Conservation (phyloP, 2,113 vertebrate genomes). For the Manacus vitellinus region DNA sequence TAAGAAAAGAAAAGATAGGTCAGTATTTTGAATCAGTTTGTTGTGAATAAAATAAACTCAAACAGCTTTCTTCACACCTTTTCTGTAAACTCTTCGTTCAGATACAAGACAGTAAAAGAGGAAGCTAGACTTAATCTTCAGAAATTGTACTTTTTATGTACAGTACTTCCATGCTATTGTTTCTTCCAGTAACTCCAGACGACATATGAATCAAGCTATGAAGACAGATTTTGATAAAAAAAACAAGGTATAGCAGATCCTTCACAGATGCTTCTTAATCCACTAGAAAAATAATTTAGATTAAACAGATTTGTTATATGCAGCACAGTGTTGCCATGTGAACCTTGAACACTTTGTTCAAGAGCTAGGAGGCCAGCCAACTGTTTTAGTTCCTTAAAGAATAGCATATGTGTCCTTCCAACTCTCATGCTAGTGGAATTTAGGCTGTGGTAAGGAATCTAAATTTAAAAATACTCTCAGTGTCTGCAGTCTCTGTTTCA, state of each 20-base stretch:
- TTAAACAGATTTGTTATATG: constrained; percentile 65
- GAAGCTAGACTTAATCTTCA: constrained; percentile 19
- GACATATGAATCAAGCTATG: constrained; percentile 24
- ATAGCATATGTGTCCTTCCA: constrained; percentile 73
- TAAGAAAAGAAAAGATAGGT: background rate
- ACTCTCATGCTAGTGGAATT: constrained; percentile 66
- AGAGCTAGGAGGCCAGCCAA: constrained; percentile 72
- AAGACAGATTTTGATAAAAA: background rate
- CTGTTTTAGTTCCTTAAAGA: constrained; percentile 71
- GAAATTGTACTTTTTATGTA: background rate
- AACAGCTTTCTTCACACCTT: background rate
- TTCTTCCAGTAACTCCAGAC: constrained; percentile 17
- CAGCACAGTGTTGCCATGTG: constrained; percentile 57
- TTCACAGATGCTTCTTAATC: constrained; percentile 48
- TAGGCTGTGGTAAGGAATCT: constrained; percentile 14
- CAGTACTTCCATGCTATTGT: background rate
- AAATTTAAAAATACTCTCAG: constrained; percentile 41
- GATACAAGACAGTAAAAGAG: constrained; percentile 13
- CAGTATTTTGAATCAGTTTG: background rate
- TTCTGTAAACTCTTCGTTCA: background rate
- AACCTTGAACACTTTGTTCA: constrained; percentile 69
- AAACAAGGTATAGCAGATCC: background rate
- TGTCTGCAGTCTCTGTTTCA: background rate
- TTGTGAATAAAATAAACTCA: background rate
- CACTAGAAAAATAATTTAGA: constrained; percentile 57